phyloP scores from a whole-genome alignment of 2,888 invertebrate species.

The Penaeus monodon region DNA sequence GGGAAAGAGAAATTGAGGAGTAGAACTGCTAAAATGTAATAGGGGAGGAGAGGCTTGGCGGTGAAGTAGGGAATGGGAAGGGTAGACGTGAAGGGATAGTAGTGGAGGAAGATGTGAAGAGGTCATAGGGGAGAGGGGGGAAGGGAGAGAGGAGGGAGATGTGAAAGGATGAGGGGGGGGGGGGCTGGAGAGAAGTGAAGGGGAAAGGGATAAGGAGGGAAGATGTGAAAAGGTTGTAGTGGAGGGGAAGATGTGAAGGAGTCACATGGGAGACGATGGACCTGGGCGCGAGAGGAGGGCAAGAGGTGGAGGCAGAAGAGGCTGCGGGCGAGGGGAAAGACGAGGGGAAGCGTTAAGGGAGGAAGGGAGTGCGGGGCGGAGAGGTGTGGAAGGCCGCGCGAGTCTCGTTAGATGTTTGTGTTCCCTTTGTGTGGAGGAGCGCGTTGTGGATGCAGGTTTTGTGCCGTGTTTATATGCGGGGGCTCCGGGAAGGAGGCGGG shows the following conservation, averaged over 20 bases:
- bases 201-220: not conserved
- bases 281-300: not conserved
- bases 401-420: no score
- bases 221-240: not conserved
- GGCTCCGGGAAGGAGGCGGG: not conserved
- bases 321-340: not conserved
- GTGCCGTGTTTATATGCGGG: not conserved
- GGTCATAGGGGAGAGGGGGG: not conserved
- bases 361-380: not conserved
- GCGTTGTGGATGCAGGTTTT: no score
- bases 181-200: not conserved
- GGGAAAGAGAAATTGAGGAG: not conserved
- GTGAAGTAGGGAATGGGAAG: not conserved
- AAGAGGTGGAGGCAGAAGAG: constrained; percentile 2
- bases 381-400: not conserved
- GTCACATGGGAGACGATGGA: not conserved
- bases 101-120: not conserved
- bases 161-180: not conserved
- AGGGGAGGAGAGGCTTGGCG: not conserved
- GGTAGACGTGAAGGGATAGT: not conserved
- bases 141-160: not conserved
- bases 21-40: not conserved
- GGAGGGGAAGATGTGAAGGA: not conserved
- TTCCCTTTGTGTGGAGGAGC: no score
- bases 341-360: not conserved